Conservation (phyloP, 2,113 vertebrate species). For the Austrofundulus limnaeus region DNA sequence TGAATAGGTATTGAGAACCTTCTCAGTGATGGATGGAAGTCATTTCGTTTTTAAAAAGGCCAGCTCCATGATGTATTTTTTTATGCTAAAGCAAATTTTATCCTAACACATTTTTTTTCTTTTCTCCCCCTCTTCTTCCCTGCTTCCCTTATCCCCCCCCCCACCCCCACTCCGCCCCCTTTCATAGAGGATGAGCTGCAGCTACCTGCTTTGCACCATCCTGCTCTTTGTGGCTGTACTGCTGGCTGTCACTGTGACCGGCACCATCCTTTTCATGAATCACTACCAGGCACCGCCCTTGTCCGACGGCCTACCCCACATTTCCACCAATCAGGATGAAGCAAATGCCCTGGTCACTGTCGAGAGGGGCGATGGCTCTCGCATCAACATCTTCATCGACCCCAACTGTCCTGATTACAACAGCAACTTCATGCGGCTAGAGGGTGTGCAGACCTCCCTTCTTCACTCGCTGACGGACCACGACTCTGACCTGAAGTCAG, state of each 20-base stretch:
- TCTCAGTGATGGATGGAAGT: slow-evolving; percentile 36
- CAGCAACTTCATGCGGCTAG: slow-evolving; percentile 86
- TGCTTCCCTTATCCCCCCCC: background rate
- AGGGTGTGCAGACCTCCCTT: slow-evolving; percentile 88
- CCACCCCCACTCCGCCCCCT: too few relatives aligned
- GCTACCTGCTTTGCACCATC: slow-evolving; percentile 90
- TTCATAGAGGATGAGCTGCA: slow-evolving; percentile 88
- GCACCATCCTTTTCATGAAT: slow-evolving; percentile 95
- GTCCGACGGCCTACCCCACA: slow-evolving; percentile 86
- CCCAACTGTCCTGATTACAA: slow-evolving; percentile 93
- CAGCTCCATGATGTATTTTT: slow-evolving; percentile 14
- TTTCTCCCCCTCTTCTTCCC: slow-evolving; percentile 1
- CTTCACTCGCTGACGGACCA: slow-evolving; percentile 85
- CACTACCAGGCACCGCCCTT: slow-evolving; percentile 83
- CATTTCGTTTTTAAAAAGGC: slow-evolving; percentile 22
- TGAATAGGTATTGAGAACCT: slow-evolving; percentile 19
- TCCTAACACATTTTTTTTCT: slow-evolving; percentile 21
- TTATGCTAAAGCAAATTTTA: slow-evolving; percentile 13
- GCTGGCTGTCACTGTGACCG: slow-evolving; percentile 88
- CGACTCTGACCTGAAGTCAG: slow-evolving; percentile 82
- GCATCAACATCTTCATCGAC: slow-evolving; percentile 96
- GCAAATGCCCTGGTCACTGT: slow-evolving; percentile 94
- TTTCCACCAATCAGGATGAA: slow-evolving; percentile 92
- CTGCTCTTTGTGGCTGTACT: slow-evolving; percentile 91
- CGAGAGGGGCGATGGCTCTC: slow-evolving; percentile 90